phyloP scores from a whole-genome alignment of 2,888 invertebrate species.

The Andrena minutula region DNA sequence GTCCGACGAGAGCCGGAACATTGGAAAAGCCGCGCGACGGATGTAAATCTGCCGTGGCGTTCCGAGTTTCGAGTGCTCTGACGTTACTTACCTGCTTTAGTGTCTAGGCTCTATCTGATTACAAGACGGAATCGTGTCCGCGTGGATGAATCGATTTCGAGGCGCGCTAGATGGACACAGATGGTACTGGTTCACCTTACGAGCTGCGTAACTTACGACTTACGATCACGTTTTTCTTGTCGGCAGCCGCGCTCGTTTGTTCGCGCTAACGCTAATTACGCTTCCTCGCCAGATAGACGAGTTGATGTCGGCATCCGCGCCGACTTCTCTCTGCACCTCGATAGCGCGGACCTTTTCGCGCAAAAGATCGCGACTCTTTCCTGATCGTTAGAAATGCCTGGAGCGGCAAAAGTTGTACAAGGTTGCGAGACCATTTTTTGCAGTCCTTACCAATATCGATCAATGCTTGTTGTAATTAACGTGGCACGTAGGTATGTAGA shows the following conservation, averaged over 20 bases:
- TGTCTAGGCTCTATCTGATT: no score
- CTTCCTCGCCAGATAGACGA: no score
- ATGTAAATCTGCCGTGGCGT: neutral
- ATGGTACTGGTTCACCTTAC: constrained; percentile 19
- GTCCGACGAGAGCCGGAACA: neutral
- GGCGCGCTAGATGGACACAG: neutral
- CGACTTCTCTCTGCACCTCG: neutral
- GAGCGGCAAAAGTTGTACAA: neutral
- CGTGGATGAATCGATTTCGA: neutral
- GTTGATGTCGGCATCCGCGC: neutral
- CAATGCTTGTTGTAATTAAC: neutral
- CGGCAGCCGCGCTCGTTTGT: neutral
- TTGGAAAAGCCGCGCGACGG: constrained; percentile 14
- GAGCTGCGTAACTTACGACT: neutral
- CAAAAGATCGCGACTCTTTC: neutral
- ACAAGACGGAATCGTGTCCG: neutral
- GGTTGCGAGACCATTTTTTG: neutral
- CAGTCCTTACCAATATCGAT: neutral
- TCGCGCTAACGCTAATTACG: no score
- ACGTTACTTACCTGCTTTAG: neutral
- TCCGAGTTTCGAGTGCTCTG: neutral
- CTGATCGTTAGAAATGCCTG: neutral
- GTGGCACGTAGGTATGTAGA: neutral
- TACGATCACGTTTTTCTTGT: neutral
- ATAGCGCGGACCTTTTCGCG: neutral